Evolutionary conservation across 2,113 vertebrate species (phyloP), one percentile per base, ranked within the genome.

Genomic region (Aphyosemion australe): DNA sequence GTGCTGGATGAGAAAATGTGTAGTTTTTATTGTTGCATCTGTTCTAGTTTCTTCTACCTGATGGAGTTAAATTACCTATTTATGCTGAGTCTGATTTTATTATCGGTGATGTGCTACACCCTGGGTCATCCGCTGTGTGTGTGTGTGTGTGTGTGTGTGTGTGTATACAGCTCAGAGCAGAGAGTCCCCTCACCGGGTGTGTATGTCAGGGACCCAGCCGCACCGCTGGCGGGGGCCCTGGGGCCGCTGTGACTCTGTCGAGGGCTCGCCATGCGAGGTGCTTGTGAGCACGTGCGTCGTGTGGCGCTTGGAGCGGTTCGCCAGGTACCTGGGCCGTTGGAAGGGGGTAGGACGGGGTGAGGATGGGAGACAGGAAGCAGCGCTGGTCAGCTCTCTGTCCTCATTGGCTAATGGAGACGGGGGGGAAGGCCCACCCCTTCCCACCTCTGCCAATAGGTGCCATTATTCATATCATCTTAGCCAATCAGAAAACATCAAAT

Each of bases 231-330:
- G 94, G 91, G 95, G 94, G 91, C 94, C 92, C 90, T 95, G 96
- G 90, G 95, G 93, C 90, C 96, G 95, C 91, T 96, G 97, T 79
- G 94, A 93, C 90, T 98, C 97, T 91, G 95, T 92, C 74, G 95
- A 94, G 90, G 97, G 94, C 93, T 98, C 96, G 88, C 87, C 87
- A 86, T 90, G 94, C 91, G 95, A 91, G 91, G 92, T 95, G 92
- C 96, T 96, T 94, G 90, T 95, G 87, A 89, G 89, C 79, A 94
- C 94, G 82, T 93, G 92, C 94, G 96, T 95, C 91, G 96, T 99
- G 93, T 99, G 97, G 83, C 97, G 96, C 94, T 99, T 99, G 93
- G 94, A 96, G 94, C 97, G 95, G 95, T 98, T 99, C 93, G 96
- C 96, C 95, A 99, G 94, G 95, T 99, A 99, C 94, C 97, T 99